Conservation (phyloP, 2,113 vertebrate species). For the human (Homo sapiens) region DNA sequence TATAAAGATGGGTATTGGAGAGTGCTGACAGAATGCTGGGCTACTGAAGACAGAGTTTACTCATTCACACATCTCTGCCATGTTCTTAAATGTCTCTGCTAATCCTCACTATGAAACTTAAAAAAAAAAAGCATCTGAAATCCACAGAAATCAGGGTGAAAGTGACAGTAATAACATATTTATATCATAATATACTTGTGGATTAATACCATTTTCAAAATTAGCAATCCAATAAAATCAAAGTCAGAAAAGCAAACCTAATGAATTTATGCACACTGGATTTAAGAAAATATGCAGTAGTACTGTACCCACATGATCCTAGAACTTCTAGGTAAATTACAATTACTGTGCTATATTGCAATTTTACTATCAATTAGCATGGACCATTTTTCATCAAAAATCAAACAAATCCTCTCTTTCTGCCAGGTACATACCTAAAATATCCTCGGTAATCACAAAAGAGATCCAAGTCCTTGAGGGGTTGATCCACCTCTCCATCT, state of each 20-base stretch:
- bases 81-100: constrained; percentile 37
- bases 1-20: background rate
- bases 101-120: background rate
- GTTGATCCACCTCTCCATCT: background rate
- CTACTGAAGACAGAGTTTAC: background rate
- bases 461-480: background rate
- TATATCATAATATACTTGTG: background rate
- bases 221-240: background rate
- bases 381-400: background rate
- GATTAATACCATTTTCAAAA: background rate
- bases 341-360: background rate
- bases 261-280: background rate
- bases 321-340: background rate
- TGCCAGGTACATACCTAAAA: background rate
- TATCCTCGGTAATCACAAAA: background rate
- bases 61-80: background rate
- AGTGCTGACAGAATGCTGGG: background rate
- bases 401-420: background rate
- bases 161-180: background rate
- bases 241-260: background rate
- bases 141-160: constrained; percentile 18
- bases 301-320: background rate
- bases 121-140: background rate
- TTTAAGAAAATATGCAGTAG: background rate
- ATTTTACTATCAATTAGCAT: background rate